Base-by-base conservation (phyloP, 2,113 vertebrate genomes). In the Pyrgilauda ruficollis region DNA sequence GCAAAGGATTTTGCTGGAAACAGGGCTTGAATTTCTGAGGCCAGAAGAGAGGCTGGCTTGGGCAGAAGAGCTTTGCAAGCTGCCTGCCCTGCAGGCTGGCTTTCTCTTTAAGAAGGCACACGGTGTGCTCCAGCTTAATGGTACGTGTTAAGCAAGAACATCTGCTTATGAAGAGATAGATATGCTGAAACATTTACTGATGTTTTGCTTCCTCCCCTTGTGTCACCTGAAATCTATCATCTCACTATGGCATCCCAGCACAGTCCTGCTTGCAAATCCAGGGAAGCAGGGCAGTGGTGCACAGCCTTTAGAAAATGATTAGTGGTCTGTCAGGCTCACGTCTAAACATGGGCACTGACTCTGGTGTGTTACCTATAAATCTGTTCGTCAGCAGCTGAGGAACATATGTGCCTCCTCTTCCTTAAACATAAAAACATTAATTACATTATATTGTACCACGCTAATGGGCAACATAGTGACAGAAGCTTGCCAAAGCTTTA, bases 401-500 rank as follows among this genome's bases (percentile, higher is more conserved):
- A 96, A 94, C 97, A 97, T 97, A 96, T 95, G 96, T 96, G 96
- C 92, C 73, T 93, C 72, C 84, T 96, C 96, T 97, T 90, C 87
- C 92, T 97, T 96, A 94, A 96, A 96, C 95, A 97, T 93, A 95
- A 96, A 97, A 96, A 85, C 97, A 97, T 97, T 97, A 97, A 97
- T 97, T 97, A 97, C 70, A 37, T 91, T 95, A 80, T 83, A 95
- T 94, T 94, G 92, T 96, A 94, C 87, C 91, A 77, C 24, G 59
- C 92, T 89, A 96, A 97, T 68, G 92, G 95, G 95, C 89, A 89
- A 53, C 17, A 2, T 1, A 52, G 94, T 87, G 93, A 89, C 85
- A 81, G 96, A 85, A 77, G 74, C 90, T 97, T 96, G 97, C 94
- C 96, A 96, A 94, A 94, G 91, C 67, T 86, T 93, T 96, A 97